Evolutionary conservation across 1,140 invertebrate species (phyloP).

Genomic region (Melipona quadrifasciata): DNA sequence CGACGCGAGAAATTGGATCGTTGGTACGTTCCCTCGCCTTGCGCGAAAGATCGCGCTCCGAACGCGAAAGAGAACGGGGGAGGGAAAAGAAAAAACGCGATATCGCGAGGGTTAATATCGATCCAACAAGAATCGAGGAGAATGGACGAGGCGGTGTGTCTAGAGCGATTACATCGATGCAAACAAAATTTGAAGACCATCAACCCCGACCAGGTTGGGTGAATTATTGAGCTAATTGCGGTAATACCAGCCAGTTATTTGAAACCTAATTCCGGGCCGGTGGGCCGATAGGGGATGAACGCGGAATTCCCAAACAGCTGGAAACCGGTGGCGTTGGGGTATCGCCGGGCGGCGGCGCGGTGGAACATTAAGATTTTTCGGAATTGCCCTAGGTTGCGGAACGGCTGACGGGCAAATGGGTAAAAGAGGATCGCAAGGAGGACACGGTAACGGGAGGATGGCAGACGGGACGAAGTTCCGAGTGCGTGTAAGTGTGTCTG

Average conservation of each 20-base stretch:
- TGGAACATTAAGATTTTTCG: constrained; percentile 60
- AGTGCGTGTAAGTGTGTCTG: constrained; percentile 60
- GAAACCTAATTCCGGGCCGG: constrained; percentile 32
- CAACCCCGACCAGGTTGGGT: not conserved
- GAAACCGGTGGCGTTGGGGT: not conserved
- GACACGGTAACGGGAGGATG: constrained; percentile 24
- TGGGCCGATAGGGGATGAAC: not conserved
- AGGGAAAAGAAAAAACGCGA: not conserved
- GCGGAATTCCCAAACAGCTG: not conserved
- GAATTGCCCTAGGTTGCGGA: constrained; percentile 71
- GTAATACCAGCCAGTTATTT: constrained; percentile 6
- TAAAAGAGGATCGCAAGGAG: constrained; percentile 25
- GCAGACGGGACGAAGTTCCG: constrained; percentile 39
- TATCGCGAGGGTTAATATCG: not conserved
- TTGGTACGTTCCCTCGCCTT: no score
- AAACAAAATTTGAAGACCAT: constrained; percentile 17
- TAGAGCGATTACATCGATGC: not conserved
- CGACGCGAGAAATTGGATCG: no score
- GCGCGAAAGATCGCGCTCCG: not conserved
- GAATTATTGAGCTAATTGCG: constrained; percentile 20
- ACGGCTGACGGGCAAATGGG: constrained; percentile 58
- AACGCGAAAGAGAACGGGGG: no score
- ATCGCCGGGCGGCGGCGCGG: not conserved
- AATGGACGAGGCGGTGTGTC: not conserved
- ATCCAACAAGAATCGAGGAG: not conserved